Evolutionary conservation across 2,888 invertebrate genomes (phyloP), one percentile per base, ranked within the genome.

Genomic region (Calameuta filiformis): DNA sequence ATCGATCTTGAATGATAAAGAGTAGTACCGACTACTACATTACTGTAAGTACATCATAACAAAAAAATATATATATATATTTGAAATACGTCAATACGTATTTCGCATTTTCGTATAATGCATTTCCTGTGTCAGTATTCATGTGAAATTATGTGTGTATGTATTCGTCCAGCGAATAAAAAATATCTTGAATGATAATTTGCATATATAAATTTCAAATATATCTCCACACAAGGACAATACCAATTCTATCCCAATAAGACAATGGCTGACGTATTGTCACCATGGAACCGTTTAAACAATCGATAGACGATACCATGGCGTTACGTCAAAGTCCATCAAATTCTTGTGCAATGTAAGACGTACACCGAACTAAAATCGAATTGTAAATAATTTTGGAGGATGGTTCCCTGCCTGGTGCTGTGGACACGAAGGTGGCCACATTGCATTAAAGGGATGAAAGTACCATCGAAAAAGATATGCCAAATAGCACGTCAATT

Each of bases 201-300:
- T 56, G 0, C 56, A 56, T 56, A 9, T 2, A 23, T 23, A 56
- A 23, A 23, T 9, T 3, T 23, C 15, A 6, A 56, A 56, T 56
- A 40, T 23, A 56, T 56, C 56, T 23, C 56, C 56, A 23, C 23
- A 23, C 23, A 23, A 56, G 23, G 1, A 23, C 23, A 56, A 56
- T 23, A 23, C 23, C 23, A 6, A 9, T 2, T 56, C 9, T 6
- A 23, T 23, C 15, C 23, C 23, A 23, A 56, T 23, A 56, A 56
- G 56, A 56, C 56, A 56, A 23, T 23, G 56, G 9, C 23, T 56
- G 56, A 15, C 23, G 23, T 56, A 23, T 56, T 56, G 83, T 85
- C 85, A 83, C 87, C 86, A 86, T 87, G 86, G 85, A 83, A 83
- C 82, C 76, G 83, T 85, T 86, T 87, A 15, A 82, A 87, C 87